These are phyloP conservation scores for Fulica atra DNA, from an alignment of 2,113 vertebrate species.

Conservation along the genomic window DNA sequence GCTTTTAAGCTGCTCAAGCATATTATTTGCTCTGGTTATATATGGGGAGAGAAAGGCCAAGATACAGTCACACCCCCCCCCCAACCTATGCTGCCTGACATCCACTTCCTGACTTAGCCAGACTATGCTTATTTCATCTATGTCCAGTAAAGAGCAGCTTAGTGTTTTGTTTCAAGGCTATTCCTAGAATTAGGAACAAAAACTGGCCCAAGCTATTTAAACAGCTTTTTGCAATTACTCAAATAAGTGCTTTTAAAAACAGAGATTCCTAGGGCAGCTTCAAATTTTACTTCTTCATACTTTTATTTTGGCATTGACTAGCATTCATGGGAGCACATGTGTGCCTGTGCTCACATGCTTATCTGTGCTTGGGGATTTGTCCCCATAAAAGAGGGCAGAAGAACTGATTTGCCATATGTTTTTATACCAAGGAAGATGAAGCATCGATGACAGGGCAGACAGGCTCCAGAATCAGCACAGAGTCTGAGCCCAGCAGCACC, in stretches of 20 bases:
- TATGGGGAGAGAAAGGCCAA: not conserved
- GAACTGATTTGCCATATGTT: not conserved
- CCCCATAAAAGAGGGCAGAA: not conserved
- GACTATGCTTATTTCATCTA: rapidly evolving
- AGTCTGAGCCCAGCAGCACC: not conserved
- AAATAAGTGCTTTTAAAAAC: not conserved
- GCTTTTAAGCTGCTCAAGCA: not conserved
- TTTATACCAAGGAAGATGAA: not conserved
- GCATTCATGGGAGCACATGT: rapidly evolving
- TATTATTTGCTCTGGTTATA: not conserved
- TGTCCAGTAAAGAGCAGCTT: not conserved
- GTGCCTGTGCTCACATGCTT: not conserved
- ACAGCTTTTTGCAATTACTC: not conserved
- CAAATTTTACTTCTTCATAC: not conserved
- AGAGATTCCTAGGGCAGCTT: not conserved
- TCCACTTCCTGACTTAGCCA: not conserved
- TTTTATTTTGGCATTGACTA: not conserved
- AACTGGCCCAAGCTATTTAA: not conserved
- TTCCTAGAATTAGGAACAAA: not conserved
- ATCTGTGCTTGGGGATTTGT: not conserved
- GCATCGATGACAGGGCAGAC: not conserved
- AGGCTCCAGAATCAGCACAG: rapidly evolving
- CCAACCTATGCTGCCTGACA: not conserved
- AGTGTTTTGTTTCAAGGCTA: not conserved
- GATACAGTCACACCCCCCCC: not conserved